These are phyloP conservation scores for Megalonaias nervosa DNA, from an alignment of 1,140 invertebrate species.

Conservation along the genomic window DNA sequence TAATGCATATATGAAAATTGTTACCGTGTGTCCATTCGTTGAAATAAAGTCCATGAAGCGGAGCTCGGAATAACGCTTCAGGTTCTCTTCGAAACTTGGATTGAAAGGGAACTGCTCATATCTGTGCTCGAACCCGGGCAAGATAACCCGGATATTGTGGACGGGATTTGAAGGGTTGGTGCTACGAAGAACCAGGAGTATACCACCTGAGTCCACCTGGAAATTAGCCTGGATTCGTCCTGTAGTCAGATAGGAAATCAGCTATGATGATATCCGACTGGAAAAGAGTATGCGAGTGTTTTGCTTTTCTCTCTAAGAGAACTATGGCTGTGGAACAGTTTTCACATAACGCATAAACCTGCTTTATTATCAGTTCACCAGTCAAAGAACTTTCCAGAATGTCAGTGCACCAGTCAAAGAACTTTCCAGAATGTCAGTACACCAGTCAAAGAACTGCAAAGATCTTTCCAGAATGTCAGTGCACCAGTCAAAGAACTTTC, in stretches of 20 bases:
- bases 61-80: constrained; percentile 49
- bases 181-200: constrained; percentile 37
- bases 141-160: constrained; percentile 48
- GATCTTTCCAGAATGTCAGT: too few relatives aligned
- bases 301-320: background rate
- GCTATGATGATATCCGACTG: background rate
- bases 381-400: too few relatives aligned
- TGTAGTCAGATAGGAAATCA: constrained; percentile 10
- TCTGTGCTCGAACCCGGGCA: constrained; percentile 51
- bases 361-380: background rate
- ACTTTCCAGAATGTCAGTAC: too few relatives aligned
- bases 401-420: too few relatives aligned
- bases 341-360: background rate
- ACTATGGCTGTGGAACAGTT: background rate
- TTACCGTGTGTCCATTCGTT: constrained; percentile 49
- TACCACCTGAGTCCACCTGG: constrained; percentile 35
- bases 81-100: constrained; percentile 47
- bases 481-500: too few relatives aligned
- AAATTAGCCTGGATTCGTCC: constrained; percentile 44
- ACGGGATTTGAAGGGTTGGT: constrained; percentile 53
- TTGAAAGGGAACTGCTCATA: constrained; percentile 54
- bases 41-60: constrained; percentile 53
- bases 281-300: background rate
- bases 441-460: too few relatives aligned
- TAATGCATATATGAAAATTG: background rate